phyloP scores from a whole-genome alignment of 2,113 vertebrate species.

The Percina caprodes region DNA sequence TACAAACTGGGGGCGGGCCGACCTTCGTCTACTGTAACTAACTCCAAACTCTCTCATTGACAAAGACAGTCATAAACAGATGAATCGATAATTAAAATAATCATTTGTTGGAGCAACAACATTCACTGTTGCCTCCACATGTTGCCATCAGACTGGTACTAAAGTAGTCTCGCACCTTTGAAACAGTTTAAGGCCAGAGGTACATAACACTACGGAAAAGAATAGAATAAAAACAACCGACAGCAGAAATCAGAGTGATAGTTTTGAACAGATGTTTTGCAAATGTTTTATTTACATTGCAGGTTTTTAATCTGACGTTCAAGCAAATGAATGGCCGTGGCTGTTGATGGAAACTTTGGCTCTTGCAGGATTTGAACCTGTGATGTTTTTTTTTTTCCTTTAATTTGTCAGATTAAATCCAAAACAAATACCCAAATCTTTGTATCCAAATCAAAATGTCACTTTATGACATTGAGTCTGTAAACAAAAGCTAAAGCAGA shows the following conservation, averaged over 20 bases:
- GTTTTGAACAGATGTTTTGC: conserved; percentile 42
- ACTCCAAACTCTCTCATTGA: no score
- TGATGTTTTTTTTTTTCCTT: neutral
- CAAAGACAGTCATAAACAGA: neutral
- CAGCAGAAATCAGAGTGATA: neutral
- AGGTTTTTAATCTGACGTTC: neutral
- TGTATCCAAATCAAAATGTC: neutral
- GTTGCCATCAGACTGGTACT: conserved; percentile 19
- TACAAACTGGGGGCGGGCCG: no score
- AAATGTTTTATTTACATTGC: conserved; percentile 31
- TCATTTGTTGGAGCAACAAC: neutral
- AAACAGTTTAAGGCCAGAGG: conserved; percentile 77
- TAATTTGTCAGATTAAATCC: neutral
- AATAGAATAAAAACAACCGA: neutral
- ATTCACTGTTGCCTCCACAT: conserved; percentile 1
- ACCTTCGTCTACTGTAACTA: no score
- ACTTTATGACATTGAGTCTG: conserved; percentile 19
- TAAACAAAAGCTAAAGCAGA: conserved; percentile 52
- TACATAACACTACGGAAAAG: conserved; percentile 49
- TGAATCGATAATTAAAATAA: neutral
- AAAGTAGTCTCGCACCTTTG: conserved; percentile 50
- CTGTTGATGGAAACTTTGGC: conserved; percentile 30
- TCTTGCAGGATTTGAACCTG: conserved; percentile 29
- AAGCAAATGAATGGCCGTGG: neutral
- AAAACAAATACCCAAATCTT: conserved; percentile 39